Evolutionary conservation across 2,888 invertebrate genomes (phyloP), one percentile per base, ranked within the genome.

Genomic region (Hydriomena furcata): DNA sequence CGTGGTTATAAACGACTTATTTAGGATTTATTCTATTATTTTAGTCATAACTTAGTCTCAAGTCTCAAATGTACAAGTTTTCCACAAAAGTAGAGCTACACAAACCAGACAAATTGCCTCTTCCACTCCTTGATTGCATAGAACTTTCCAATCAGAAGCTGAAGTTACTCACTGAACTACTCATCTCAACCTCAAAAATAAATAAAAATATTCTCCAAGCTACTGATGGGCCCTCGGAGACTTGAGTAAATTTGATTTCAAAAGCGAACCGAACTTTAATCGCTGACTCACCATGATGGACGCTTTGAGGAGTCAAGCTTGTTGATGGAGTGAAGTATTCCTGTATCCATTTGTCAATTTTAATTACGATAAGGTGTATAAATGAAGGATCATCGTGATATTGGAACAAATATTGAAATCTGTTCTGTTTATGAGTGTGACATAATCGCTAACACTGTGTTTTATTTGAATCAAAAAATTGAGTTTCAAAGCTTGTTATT

Each of bases 261-360:
- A 57, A 61, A 59, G 61, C 53, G 32, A 24, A 47, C 57, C 55
- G 45, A 49, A 52, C 36, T 54, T 61, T 62, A 65, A 61, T 45
- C 52, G 76, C 73, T 68, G 74, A 82, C 51, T 83, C 83, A 83
- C 54, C 63, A 35, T 82, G 81, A 82, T 60, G 57, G 52, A 63
- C 50, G 58, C 61, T 66, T 61, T 61, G 68, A 41, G 64, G 64
- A 68, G 68, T 61, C 67, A 55, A 66, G 68, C 66, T 61, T 64
- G 65, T 66, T 79, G 78, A 79, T 78, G 73, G 76, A 80, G 72
- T 72, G 66, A 55, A 61, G 57, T 50, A 64, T 66, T 71, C 74
- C 76, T 74, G 71, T 79, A 76, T 71, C 69, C 65, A 66, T 68
- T 66, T 72, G 78, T 79, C 82, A 78, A 55, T 70, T 77, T 79